Base-by-base conservation (phyloP, 1,140 invertebrate species). In the Lasioglossum baleicum region DNA sequence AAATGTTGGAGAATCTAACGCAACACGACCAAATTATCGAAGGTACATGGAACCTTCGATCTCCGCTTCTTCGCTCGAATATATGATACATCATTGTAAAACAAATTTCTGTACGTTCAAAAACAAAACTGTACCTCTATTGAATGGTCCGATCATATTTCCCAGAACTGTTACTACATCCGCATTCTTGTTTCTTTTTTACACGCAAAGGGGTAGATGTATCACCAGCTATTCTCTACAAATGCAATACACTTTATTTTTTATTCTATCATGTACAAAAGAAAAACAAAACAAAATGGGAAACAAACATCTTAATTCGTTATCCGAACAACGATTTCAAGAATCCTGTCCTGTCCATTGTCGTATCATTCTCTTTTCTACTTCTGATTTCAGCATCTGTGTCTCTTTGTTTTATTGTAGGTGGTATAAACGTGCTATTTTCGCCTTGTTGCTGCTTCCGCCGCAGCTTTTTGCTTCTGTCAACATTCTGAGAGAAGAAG, bases 401-500 rank as follows among this genome's bases (percentile, higher is more conserved):
- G 40, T 93, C 90, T 77, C 93, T 90, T 89, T 94, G 92, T 87
- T 93, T 88, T 82, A 92, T 88, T 84, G 88, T 72, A 72, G 90
- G 90, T 78, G 90, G 73, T 80, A 89, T 71, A 85, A 92, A 92
- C 0, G 73, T 83, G 6, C 71, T 82, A 5, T 17, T 66, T 7
- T 84, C 64, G 65, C 86, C 87, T 82, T 85, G 77, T 40, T 90
- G n/a, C 42, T 86, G 77, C 56, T 90, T 94, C 80, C 94, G 95
- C 77, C 94, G 95, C 11, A 96, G 87, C 92, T 94, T 95, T 89
- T 95, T 95, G 92, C 95, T 96, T 88, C 96, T 96, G 84, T 97
- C 96, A 15, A 98, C 93, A 94, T 97, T 98, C 77, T 95, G 94
- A 65, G 96, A 95, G 92, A 97, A 97, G 93, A 96, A 98, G 64